phyloP scores from a whole-genome alignment of 2,888 invertebrate genomes.

The Ligdia adustata region DNA sequence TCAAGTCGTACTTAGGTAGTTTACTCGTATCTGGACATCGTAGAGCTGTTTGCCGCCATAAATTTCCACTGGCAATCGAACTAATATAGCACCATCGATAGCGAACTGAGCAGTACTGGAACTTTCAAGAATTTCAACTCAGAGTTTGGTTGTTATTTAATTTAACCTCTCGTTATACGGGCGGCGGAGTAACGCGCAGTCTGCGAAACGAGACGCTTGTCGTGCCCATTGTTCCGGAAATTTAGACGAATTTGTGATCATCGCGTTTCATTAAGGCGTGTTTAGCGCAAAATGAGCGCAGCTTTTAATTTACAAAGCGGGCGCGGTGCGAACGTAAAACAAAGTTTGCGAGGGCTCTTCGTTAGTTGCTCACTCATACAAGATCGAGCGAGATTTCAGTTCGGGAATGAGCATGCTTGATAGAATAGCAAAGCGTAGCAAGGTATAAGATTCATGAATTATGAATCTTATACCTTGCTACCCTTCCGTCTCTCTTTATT shows the following conservation, averaged over 20 bases:
- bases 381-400: constrained; percentile 42
- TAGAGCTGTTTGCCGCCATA: constrained; percentile 62
- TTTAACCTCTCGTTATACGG: constrained; percentile 76
- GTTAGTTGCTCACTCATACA: constrained; percentile 74
- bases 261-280: constrained; percentile 75
- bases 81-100: constrained; percentile 25
- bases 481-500: constrained; percentile 40
- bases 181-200: constrained; percentile 62
- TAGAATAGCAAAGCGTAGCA: constrained; percentile 33
- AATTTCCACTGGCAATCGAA: constrained; percentile 56
- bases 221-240: constrained; percentile 74
- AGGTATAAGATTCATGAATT: constrained; percentile 39
- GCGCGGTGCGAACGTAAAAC: constrained; percentile 64
- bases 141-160: constrained; percentile 78
- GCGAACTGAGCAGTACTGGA: constrained; percentile 15
- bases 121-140: constrained; percentile 25
- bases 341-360: constrained; percentile 74
- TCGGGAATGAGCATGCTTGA: constrained; percentile 34
- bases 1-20: constrained; percentile 9
- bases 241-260: constrained; percentile 78
- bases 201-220: constrained; percentile 62
- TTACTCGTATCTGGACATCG: constrained; percentile 16
- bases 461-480: too few relatives aligned
- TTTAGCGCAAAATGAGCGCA: constrained; percentile 68
- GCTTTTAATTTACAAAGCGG: constrained; percentile 76